These are phyloP conservation scores for Pteronura brasiliensis DNA, from an alignment of 2,113 vertebrate genomes.

Conservation along the genomic window DNA sequence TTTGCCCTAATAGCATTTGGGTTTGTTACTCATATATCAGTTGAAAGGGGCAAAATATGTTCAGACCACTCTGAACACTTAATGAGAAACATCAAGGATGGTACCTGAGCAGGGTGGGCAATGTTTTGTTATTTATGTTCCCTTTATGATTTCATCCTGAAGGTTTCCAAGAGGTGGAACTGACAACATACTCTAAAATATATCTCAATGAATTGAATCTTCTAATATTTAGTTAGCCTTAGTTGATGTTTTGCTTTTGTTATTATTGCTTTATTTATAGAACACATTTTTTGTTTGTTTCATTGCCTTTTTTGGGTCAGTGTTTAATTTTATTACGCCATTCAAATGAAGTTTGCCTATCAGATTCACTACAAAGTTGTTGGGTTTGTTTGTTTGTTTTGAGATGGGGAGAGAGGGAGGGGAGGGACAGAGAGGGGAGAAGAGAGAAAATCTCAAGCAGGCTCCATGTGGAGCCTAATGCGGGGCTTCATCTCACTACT, in stretches of 20 bases:
- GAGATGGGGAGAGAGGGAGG: not conserved
- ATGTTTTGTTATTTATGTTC: not conserved
- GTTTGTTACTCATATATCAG: not conserved
- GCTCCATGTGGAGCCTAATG: not conserved
- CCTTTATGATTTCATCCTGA: not conserved
- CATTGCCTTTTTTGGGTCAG: not conserved
- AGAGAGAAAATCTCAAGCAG: not conserved
- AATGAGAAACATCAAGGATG: not conserved
- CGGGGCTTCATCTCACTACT: not conserved
- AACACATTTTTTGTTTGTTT: not conserved
- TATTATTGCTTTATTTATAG: not conserved
- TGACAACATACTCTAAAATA: not conserved
- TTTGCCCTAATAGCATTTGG: not conserved
- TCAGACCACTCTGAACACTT: not conserved
- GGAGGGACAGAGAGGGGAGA: not conserved
- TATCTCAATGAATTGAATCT: not conserved
- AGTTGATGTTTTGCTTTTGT: not conserved
- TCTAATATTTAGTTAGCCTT: not conserved
- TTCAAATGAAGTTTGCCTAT: not conserved
- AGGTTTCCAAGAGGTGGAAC: not conserved
- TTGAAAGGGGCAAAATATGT: not conserved
- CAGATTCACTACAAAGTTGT: not conserved
- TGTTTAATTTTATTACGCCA: not conserved
- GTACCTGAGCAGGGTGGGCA: not conserved
- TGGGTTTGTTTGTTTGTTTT: not conserved